A percentile compares a stretch with the other conserved stretches of the same genome.
phyloP scores from a whole-genome alignment of 2,888 invertebrate species.

The Microplitis manilae region DNA sequence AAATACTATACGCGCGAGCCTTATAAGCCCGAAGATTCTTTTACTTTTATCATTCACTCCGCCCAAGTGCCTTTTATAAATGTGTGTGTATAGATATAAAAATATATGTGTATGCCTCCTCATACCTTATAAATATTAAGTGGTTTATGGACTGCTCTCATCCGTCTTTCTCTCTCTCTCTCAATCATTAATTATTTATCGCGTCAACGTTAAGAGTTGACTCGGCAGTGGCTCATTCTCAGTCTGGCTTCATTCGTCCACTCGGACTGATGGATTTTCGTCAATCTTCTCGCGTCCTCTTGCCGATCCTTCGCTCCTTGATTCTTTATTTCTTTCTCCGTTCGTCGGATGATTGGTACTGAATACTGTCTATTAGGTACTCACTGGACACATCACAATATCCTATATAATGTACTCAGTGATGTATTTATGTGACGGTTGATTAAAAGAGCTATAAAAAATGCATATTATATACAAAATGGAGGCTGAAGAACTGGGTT shows the following conservation, averaged over 20 bases:
- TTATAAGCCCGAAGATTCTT: constrained; percentile 52
- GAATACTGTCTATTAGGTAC: constrained; percentile 6
- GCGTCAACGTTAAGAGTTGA: constrained; percentile 59
- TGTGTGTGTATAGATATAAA: constrained; percentile 41
- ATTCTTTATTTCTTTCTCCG: constrained; percentile 28
- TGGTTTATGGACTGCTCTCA: constrained; percentile 61
- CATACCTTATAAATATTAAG: constrained; percentile 69
- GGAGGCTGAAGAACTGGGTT: constrained; percentile 64
- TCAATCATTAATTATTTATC: constrained; percentile 70
- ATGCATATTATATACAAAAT: constrained; percentile 25
- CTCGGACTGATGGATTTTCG: constrained; percentile 33
- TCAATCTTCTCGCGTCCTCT: constrained; percentile 27
- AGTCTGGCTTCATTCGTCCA: constrained; percentile 20
- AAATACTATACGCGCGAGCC: constrained; percentile 60
- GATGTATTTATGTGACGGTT: constrained; percentile 60
- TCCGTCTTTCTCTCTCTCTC: constrained; percentile 54
- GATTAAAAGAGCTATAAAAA: constrained; percentile 40
- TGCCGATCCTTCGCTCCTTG: constrained; percentile 26
- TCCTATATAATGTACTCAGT: constrained; percentile 47
- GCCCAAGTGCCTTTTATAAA: constrained; percentile 38
- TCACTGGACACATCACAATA: constrained; percentile 41
- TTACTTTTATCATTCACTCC: constrained; percentile 39
- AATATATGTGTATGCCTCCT: constrained; percentile 40
- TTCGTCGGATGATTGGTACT: neutral
- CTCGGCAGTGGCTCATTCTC: neutral